phyloP scores from a whole-genome alignment of 2,113 vertebrate species.

The Platichthys stellatus region DNA sequence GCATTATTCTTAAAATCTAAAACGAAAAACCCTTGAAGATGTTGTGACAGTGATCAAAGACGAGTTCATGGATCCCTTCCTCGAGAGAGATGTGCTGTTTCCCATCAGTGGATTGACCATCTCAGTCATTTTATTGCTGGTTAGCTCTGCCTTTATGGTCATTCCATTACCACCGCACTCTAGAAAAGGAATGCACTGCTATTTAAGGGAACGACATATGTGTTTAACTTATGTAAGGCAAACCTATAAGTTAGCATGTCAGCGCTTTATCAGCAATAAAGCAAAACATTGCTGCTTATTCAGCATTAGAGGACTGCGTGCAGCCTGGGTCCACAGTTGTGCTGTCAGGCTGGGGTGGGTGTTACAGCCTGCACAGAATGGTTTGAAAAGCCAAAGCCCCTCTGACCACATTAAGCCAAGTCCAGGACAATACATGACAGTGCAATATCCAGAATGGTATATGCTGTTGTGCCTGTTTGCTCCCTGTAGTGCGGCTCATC shows the following conservation, averaged over 20 bases:
- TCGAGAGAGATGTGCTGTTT: background rate
- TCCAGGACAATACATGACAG: background rate
- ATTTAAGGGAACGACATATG: background rate
- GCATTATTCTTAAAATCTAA: background rate
- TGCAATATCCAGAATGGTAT: background rate
- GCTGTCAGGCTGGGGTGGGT: constrained; percentile 55
- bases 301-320: constrained; percentile 39
- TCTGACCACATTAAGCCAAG: background rate
- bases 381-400: constrained; percentile 8
- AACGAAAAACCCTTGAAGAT: background rate
- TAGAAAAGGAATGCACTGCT: background rate
- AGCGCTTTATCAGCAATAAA: constrained; percentile 19
- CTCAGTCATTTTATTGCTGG: background rate
- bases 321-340: constrained; percentile 28
- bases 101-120: background rate
- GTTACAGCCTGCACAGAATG: constrained; percentile 48
- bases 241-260: constrained; percentile 4
- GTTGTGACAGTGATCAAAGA: background rate
- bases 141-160: background rate
- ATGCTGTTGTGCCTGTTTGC: background rate
- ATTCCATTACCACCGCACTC: too few relatives aligned
- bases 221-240: constrained; percentile 24
- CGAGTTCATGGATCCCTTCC: background rate
- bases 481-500: background rate
- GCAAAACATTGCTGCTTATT: constrained; percentile 36